Percentiles rank a stretch among this genome's conserved stretches.
phyloP scores from a whole-genome alignment of 1,140 invertebrate genomes.

The Drosophila ananassae region DNA sequence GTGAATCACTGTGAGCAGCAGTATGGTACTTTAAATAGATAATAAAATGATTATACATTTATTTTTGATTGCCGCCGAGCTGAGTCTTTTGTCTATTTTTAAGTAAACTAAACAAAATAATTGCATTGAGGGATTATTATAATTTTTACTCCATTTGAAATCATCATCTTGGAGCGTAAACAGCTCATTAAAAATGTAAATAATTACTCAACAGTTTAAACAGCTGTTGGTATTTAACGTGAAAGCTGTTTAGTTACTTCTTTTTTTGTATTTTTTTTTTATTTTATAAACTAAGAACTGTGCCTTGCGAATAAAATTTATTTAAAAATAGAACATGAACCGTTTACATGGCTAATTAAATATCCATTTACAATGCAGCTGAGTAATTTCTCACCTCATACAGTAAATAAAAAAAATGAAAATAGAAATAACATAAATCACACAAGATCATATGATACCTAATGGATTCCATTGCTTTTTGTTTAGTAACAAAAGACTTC shows the following conservation, averaged over 20 bases:
- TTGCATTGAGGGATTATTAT: no score
- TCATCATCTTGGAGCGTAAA: not conserved
- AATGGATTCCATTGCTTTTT: not conserved
- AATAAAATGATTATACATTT: no score
- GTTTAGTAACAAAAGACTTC: not conserved
- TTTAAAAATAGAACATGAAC: not conserved
- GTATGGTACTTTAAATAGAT: not conserved
- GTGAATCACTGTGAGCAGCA: not conserved
- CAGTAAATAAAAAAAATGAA: no score
- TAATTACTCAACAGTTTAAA: constrained; percentile 1
- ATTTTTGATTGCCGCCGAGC: not conserved
- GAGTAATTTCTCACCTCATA: not conserved
- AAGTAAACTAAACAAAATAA: no score
- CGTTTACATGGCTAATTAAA: not conserved
- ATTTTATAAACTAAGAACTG: not conserved
- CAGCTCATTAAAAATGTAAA: constrained; percentile 6
- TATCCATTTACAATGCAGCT: not conserved
- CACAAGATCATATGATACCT: constrained; percentile 3
- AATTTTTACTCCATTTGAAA: not conserved
- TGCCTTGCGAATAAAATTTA: not conserved
- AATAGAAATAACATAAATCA: constrained; percentile 1
- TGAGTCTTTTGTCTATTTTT: no score
- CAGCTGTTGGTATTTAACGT: not conserved
- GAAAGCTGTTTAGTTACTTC: not conserved
- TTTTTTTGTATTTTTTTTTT: not conserved